These are phyloP conservation scores for Cirrhinus molitorella DNA, from an alignment of 2,797 vertebrate genomes.

Conservation along the genomic window DNA sequence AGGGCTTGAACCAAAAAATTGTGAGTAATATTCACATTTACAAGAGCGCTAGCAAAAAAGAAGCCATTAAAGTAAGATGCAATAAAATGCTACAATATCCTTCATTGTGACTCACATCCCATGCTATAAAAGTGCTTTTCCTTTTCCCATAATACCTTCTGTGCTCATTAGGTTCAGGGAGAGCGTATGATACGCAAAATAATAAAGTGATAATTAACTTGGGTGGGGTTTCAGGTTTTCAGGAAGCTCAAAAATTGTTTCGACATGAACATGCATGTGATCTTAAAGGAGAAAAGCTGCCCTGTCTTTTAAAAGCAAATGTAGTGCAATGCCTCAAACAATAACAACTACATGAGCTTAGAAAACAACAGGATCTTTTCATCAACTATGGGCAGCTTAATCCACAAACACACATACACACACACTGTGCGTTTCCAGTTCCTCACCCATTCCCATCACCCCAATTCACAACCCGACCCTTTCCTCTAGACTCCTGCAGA, in stretches of 20 bases:
- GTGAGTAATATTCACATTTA: not conserved
- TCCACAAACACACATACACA: not conserved
- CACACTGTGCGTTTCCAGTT: slow-evolving; percentile 12
- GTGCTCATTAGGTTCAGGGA: slow-evolving; percentile 37
- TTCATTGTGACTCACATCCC: slow-evolving; percentile 21
- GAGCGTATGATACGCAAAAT: slow-evolving; percentile 17
- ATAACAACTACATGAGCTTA: slow-evolving; percentile 33
- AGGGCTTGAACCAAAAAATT: not conserved
- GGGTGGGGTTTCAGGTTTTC: slow-evolving; percentile 8
- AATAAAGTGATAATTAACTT: slow-evolving; percentile 7
- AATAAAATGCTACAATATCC: slow-evolving; percentile 54
- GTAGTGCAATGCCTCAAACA: slow-evolving; percentile 14
- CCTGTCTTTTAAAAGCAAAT: slow-evolving; percentile 25
- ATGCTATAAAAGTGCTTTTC: slow-evolving; percentile 57
- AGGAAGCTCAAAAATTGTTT: slow-evolving; percentile 34
- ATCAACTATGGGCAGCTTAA: not conserved
- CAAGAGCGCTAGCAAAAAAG: not conserved
- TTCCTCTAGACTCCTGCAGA: slow-evolving; percentile 15
- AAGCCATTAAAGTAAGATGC: slow-evolving; percentile 37
- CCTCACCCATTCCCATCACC: slow-evolving; percentile 17
- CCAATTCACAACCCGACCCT: not conserved
- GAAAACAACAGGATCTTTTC: slow-evolving; percentile 35
- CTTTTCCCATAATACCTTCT: slow-evolving; percentile 13
- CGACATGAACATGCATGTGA: slow-evolving; percentile 28
- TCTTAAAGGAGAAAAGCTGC: slow-evolving; percentile 38